Conservation (phyloP, 2,113 vertebrate species). For the Cinclus mexicanus region DNA sequence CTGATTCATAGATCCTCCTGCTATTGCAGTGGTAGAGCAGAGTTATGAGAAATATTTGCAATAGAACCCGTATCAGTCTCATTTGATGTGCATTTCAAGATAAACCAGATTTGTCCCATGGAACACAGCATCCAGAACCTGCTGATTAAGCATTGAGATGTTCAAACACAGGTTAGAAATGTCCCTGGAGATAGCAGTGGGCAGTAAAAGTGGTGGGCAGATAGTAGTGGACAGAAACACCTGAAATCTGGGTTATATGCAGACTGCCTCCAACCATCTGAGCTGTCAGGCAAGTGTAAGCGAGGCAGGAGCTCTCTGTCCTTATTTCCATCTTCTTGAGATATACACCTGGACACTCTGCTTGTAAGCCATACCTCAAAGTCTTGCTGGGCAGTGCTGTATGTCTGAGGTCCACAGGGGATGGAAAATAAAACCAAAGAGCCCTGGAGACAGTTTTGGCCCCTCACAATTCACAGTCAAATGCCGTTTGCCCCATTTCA, state of each 20-base stretch:
- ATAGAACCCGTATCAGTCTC: neutral
- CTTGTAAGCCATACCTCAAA: neutral
- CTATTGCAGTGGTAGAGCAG: neutral
- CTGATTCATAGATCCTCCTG: neutral
- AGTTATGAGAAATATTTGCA: neutral
- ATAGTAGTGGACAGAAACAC: neutral
- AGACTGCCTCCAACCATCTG: neutral
- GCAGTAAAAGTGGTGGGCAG: neutral
- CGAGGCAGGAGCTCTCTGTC: neutral
- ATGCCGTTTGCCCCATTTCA: neutral
- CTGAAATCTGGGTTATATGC: neutral
- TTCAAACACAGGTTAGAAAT: neutral
- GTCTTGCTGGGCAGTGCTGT: neutral
- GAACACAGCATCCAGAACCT: neutral
- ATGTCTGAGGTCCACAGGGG: neutral
- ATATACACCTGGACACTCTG: neutral
- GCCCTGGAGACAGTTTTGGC: neutral
- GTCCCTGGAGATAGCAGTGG: accelerated
- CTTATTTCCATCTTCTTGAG: neutral
- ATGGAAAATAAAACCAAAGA: neutral
- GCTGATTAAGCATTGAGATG: neutral
- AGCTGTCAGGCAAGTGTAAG: neutral
- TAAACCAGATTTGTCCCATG: neutral
- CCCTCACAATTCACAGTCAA: neutral
- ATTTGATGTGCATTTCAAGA: neutral